phyloP scores from a whole-genome alignment of 2,113 vertebrate species.

The Choloepus hoffmanni region DNA sequence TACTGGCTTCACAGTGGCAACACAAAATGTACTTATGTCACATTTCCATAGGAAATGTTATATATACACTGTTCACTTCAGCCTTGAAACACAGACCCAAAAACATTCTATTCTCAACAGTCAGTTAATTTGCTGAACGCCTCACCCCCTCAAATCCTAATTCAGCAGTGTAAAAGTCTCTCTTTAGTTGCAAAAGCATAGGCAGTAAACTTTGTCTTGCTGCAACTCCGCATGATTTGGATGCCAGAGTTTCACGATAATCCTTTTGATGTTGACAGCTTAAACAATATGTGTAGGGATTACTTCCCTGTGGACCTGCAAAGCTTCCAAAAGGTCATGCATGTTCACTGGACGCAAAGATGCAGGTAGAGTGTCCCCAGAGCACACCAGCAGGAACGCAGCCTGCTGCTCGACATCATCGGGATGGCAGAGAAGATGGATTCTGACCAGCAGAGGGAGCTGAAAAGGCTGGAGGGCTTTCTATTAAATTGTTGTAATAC shows the following conservation, averaged over 20 bases:
- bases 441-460: slow-evolving; percentile 84
- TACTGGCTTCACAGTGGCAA: slow-evolving; percentile 72
- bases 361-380: slow-evolving; percentile 90
- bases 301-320: slow-evolving; percentile 96
- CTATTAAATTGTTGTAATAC: slow-evolving; percentile 92
- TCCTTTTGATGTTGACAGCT: slow-evolving; percentile 96
- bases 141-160: background rate
- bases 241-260: slow-evolving; percentile 96
- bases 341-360: slow-evolving; percentile 94
- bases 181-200: slow-evolving; percentile 91
- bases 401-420: slow-evolving; percentile 97
- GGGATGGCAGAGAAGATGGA: slow-evolving; percentile 86
- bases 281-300: slow-evolving; percentile 98
- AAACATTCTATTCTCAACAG: background rate
- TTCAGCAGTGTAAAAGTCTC: slow-evolving; percentile 91
- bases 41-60: slow-evolving; percentile 87
- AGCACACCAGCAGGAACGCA: slow-evolving; percentile 95
- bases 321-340: slow-evolving; percentile 95
- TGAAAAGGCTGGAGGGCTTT: slow-evolving; percentile 90
- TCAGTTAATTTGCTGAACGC: background rate
- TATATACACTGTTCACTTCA: slow-evolving; percentile 68
- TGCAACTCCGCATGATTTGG: slow-evolving; percentile 96
- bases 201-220: slow-evolving; percentile 94
- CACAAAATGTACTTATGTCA: slow-evolving; percentile 58
- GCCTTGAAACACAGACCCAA: slow-evolving; percentile 67